Evolutionary conservation across 2,888 invertebrate genomes (phyloP).

Genomic region (Uloborus plumipes): DNA sequence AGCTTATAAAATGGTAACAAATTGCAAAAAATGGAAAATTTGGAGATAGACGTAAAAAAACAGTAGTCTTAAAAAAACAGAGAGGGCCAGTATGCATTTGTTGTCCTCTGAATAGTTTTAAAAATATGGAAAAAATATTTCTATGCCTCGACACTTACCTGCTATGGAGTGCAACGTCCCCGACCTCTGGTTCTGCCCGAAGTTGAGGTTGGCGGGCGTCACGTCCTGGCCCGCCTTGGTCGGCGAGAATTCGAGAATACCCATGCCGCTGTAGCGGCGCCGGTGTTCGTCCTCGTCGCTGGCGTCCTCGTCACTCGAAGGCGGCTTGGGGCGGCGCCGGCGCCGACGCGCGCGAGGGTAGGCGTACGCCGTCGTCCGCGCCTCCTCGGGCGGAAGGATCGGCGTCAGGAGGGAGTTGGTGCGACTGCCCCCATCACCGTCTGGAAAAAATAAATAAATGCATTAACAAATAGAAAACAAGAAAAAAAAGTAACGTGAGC

Average conservation of each 20-base stretch:
- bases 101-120: no score
- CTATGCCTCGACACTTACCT: constrained; percentile 14
- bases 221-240: constrained; percentile 90
- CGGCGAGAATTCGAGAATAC: constrained; percentile 83
- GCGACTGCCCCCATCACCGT: constrained; percentile 56
- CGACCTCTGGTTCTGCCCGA: constrained; percentile 71
- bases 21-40: no score
- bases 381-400: constrained; percentile 66
- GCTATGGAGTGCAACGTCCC: constrained; percentile 61
- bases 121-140: no score
- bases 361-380: constrained; percentile 69
- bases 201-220: constrained; percentile 86
- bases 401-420: constrained; percentile 61
- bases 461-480: no score
- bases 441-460: background rate
- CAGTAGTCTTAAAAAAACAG: no score
- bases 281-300: constrained; percentile 70
- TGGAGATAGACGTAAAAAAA: no score
- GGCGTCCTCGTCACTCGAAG: constrained; percentile 51
- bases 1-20: no score
- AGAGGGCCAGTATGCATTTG: no score
- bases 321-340: constrained; percentile 49
- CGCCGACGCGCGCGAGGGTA: constrained; percentile 70
- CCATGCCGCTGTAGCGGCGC: constrained; percentile 69
- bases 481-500: no score